Evolutionary conservation across 2,797 vertebrate genomes (phyloP), one percentile per base, ranked within the genome.

Genomic region (Acridotheres tristis): DNA sequence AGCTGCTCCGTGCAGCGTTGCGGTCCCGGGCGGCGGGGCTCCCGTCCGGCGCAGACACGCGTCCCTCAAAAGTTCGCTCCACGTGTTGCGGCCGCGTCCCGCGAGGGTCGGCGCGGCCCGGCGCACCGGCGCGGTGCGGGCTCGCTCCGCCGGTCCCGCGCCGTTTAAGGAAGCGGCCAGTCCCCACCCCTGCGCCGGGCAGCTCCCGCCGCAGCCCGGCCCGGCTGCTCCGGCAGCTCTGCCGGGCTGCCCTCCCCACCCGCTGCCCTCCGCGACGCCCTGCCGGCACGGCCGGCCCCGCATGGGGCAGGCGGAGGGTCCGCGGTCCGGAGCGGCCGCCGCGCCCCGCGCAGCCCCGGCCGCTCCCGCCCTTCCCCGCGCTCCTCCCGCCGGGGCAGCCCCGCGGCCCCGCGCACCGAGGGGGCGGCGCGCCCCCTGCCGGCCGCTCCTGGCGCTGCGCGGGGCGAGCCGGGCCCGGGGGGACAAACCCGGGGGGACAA

Each of bases 131-230:
- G 75, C 40, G 73, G 59, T 75, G 84, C 90, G 76, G 76, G 43
- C 79, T 55, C 59, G 17, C 66, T 51, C 80, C 62, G 81, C 77
- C 85, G 77, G 90, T 82, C 77, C 91, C 88, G 77, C 74, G 75
- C 96, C 92, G 96, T 95, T 96, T 96, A 96, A 96, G 94, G 96
- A 94, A 95, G 96, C 93, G 76, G 86, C 90, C 96, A 79, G 95
- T 96, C 96, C 96, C 96, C 96, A 89, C 96, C 96, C 96, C 93
- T 93, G 81, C 38, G 90, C 81, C 83, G 65, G 89, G 91, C 91
- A 85, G 94, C 90, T 93, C 90, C 86, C 78, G 90, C 92, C 17
- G 91, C 94, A 61, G 69, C 78, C 66, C 66, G 59, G 69, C 74
- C 71, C 79, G 16, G 81, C 83, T 74, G 91, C 63, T 50, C 12